A percentile compares a stretch with the other conserved stretches of the same genome.
Evolutionary conservation across 2,888 invertebrate species (phyloP).

Genomic region (Oscheius sp.): DNA sequence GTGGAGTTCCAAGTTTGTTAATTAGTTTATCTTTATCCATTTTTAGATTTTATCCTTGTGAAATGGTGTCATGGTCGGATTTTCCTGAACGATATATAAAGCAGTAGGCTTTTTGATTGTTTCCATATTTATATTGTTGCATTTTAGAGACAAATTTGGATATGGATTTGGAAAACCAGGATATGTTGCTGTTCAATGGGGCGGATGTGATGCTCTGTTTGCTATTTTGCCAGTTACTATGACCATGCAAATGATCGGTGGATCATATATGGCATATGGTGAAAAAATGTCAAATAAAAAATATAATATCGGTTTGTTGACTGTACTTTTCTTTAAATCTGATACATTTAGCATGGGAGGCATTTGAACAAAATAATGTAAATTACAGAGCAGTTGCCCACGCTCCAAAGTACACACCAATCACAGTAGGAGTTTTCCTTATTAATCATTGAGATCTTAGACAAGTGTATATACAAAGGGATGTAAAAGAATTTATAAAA

Average conservation of each 20-base stretch:
- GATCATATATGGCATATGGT: neutral
- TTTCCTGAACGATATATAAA: neutral
- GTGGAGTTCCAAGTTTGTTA: neutral
- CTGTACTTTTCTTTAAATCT: neutral
- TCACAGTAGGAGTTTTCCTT: neutral
- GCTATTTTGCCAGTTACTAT: neutral
- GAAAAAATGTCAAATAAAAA: constrained; percentile 1
- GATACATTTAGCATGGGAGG: neutral
- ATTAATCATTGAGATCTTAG: neutral
- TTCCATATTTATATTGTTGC: neutral
- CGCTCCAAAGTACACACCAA: neutral
- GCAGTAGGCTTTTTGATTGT: neutral
- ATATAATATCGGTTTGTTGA: neutral
- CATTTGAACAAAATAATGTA: neutral
- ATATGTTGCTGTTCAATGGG: constrained; percentile 26
- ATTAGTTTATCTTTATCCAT: neutral
- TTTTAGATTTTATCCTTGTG: constrained; percentile 12
- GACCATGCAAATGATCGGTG: constrained; percentile 10
- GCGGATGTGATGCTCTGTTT: constrained; percentile 15
- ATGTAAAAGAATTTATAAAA: too few relatives aligned
- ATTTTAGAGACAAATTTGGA: constrained; percentile 24
- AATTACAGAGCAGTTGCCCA: neutral
- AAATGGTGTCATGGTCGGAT: neutral
- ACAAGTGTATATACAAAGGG: neutral
- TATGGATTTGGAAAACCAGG: neutral